Conservation (phyloP, 2,888 invertebrate genomes). For the Maniola hyperantus region DNA sequence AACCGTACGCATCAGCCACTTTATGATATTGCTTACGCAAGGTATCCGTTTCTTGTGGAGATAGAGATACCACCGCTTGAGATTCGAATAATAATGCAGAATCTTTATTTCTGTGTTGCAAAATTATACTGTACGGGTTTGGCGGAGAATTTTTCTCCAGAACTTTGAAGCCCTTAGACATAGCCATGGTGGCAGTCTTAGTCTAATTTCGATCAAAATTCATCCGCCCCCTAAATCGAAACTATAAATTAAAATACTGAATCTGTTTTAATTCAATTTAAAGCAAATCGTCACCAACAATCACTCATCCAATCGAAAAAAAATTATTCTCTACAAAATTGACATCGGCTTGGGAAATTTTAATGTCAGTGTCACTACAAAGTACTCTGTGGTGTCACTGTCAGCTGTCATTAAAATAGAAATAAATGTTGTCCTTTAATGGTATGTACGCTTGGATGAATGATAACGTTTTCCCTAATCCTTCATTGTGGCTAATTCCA, state of each 20-base stretch:
- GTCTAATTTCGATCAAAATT: slow-evolving; percentile 45
- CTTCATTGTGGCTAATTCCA: too few relatives aligned
- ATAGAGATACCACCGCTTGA: slow-evolving; percentile 94
- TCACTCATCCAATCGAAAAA: background rate
- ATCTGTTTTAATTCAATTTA: slow-evolving; percentile 12
- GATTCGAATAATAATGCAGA: slow-evolving; percentile 96
- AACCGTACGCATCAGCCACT: slow-evolving; percentile 97
- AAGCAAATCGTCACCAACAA: background rate
- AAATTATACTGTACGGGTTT: slow-evolving; percentile 93
- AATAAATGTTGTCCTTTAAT: too few relatives aligned
- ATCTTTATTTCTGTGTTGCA: slow-evolving; percentile 94
- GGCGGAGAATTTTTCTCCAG: slow-evolving; percentile 94
- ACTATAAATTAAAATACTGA: slow-evolving; percentile 4
- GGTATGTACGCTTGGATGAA: too few relatives aligned
- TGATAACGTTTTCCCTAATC: too few relatives aligned
- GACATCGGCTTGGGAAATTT: background rate
- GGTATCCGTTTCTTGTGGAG: slow-evolving; percentile 93
- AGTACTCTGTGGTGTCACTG: too few relatives aligned
- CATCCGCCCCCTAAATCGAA: slow-evolving; percentile 64
- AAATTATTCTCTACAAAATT: background rate
- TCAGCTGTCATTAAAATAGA: too few relatives aligned
- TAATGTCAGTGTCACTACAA: too few relatives aligned
- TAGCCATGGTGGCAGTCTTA: slow-evolving; percentile 86
- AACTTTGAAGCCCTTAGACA: slow-evolving; percentile 96
- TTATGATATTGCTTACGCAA: slow-evolving; percentile 95